Percentiles rank a stretch among this genome's conserved stretches.
Evolutionary conservation across 2,888 invertebrate genomes (phyloP).

Genomic region (Folsomia manolachei): DNA sequence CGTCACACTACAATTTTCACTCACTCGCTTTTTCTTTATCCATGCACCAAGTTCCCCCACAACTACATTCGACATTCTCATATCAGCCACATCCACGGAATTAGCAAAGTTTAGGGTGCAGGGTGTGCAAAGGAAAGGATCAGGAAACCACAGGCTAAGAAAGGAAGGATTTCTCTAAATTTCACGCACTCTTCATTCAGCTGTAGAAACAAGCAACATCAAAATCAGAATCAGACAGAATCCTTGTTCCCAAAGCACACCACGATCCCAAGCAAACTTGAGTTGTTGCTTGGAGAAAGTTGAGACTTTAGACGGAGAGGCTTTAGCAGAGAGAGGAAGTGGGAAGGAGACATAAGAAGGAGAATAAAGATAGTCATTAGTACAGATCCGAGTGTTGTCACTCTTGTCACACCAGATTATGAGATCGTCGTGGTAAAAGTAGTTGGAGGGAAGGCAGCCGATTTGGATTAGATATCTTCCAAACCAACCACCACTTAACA

Average conservation of each 20-base stretch:
- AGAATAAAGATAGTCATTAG: neutral
- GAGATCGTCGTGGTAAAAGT: neutral
- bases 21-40: neutral
- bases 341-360: neutral
- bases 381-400: neutral
- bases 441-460: neutral
- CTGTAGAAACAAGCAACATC: too few species aligned
- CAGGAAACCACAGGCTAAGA: neutral
- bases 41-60: neutral
- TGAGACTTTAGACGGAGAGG: neutral
- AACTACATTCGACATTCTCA: too few species aligned
- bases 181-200: too few species aligned
- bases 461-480: neutral
- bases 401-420: neutral
- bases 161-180: neutral
- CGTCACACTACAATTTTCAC: neutral
- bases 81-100: too few species aligned
- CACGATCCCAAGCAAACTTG: too few species aligned
- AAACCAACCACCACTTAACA: neutral
- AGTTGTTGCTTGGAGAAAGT: neutral
- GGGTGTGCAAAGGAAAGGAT: neutral
- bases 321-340: neutral
- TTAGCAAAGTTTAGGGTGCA: too few species aligned
- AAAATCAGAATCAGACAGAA: too few species aligned
- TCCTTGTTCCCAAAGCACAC: too few species aligned